Percentiles rank a stretch among this genome's conserved stretches.
These are phyloP conservation scores for Dendroctonus valens DNA, from an alignment of 1,140 invertebrate genomes.

Conservation along the genomic window DNA sequence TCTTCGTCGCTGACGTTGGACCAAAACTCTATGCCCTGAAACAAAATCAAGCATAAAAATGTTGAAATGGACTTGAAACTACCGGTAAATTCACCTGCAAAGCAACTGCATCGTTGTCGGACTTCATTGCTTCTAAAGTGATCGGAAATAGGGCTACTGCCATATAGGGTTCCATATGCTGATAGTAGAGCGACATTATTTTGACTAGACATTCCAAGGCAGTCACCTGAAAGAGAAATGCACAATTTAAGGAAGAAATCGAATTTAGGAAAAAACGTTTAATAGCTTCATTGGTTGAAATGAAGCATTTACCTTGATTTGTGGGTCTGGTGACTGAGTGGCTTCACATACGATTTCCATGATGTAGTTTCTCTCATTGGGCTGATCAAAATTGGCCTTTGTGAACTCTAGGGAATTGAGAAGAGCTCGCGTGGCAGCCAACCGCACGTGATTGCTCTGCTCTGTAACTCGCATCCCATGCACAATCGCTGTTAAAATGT, in stretches of 20 bases:
- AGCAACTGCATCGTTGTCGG: constrained; percentile 91
- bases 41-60: constrained; percentile 4
- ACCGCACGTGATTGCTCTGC: constrained; percentile 79
- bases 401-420: constrained; percentile 99
- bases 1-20: constrained; percentile 99
- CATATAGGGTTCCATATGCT: constrained; percentile 99
- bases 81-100: constrained; percentile 62
- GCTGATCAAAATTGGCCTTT: constrained; percentile 96
- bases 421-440: constrained; percentile 95
- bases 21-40: constrained; percentile 97
- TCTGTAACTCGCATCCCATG: constrained; percentile 85
- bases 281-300: constrained; percentile 57
- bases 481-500: constrained; percentile 97
- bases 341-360: constrained; percentile 99
- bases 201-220: constrained; percentile 98
- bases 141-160: constrained; percentile 97
- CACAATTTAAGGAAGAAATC: too few species aligned
- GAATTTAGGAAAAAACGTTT: background rate
- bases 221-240: constrained; percentile 63
- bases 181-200: constrained; percentile 98
- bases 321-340: constrained; percentile 80
- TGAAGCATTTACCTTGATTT: constrained; percentile 70
- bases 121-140: constrained; percentile 98
- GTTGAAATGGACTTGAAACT: background rate
- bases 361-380: constrained; percentile 96